phyloP scores from a whole-genome alignment of 1,140 invertebrate species.

The Varroa destructor region DNA sequence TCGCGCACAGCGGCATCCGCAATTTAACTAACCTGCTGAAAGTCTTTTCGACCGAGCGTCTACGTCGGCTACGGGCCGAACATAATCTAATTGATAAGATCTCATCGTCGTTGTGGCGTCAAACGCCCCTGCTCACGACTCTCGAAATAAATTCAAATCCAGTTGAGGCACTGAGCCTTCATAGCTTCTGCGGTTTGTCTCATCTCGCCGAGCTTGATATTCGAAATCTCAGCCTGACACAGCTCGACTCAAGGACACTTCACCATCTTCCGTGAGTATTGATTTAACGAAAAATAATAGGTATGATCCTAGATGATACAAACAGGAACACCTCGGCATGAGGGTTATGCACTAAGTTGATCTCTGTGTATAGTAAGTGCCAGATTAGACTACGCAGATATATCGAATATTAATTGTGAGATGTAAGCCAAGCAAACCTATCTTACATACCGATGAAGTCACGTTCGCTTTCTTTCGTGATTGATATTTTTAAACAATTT shows the following conservation, averaged over 20 bases:
- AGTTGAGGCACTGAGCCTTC: conserved; percentile 8
- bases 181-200: conserved; percentile 1
- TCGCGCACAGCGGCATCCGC: neutral
- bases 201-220: conserved; percentile 25
- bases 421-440: too few species aligned
- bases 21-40: neutral
- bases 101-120: neutral
- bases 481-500: too few species aligned
- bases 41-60: conserved; percentile 1
- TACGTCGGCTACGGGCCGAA: neutral
- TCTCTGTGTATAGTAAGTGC: too few species aligned
- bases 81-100: conserved; percentile 18
- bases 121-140: neutral
- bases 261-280: conserved; percentile 10
- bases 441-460: too few species aligned
- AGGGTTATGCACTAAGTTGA: too few species aligned
- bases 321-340: too few species aligned
- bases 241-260: neutral
- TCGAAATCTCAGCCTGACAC: neutral
- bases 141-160: conserved; percentile 11
- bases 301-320: too few species aligned
- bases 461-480: too few species aligned
- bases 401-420: too few species aligned
- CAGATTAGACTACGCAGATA: too few species aligned
- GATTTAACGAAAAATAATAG: neutral